phyloP scores from a whole-genome alignment of 2,888 invertebrate genomes.

The Ligdia adustata region DNA sequence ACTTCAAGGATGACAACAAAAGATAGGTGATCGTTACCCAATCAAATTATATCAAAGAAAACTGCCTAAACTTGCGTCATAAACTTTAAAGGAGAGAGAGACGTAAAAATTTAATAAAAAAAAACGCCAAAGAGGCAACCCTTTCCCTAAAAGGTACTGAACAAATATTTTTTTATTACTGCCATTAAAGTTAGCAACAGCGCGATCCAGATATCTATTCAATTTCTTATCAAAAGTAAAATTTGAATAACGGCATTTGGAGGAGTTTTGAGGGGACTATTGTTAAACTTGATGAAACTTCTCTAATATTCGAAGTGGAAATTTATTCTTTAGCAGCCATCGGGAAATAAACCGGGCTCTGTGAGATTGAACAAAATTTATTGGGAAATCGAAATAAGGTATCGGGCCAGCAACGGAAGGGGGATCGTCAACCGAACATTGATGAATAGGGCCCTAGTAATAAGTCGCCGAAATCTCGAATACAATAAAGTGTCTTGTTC shows the following conservation, averaged over 20 bases:
- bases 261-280: conserved; percentile 67
- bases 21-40: background rate
- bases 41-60: conserved; percentile 8
- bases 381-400: conserved; percentile 60
- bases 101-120: conserved; percentile 13
- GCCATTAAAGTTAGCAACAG: conserved; percentile 59
- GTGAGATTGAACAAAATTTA: conserved; percentile 66
- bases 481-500: conserved; percentile 34
- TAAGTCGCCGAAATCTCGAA: conserved; percentile 38
- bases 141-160: conserved; percentile 24
- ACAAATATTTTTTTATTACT: conserved; percentile 52
- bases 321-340: conserved; percentile 70
- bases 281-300: conserved; percentile 71
- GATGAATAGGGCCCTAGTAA: conserved; percentile 51
- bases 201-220: conserved; percentile 66
- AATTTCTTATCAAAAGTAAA: conserved; percentile 75
- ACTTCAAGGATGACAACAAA: background rate
- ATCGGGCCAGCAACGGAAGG: conserved; percentile 43
- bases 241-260: conserved; percentile 73
- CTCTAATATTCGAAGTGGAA: conserved; percentile 73
- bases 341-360: conserved; percentile 64
- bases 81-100: conserved; percentile 13
- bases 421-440: conserved; percentile 51
- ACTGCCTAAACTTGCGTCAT: background rate
- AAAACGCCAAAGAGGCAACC: conserved; percentile 17